phyloP scores from a whole-genome alignment of 2,888 invertebrate species.

The Brachyopa scutellaris region DNA sequence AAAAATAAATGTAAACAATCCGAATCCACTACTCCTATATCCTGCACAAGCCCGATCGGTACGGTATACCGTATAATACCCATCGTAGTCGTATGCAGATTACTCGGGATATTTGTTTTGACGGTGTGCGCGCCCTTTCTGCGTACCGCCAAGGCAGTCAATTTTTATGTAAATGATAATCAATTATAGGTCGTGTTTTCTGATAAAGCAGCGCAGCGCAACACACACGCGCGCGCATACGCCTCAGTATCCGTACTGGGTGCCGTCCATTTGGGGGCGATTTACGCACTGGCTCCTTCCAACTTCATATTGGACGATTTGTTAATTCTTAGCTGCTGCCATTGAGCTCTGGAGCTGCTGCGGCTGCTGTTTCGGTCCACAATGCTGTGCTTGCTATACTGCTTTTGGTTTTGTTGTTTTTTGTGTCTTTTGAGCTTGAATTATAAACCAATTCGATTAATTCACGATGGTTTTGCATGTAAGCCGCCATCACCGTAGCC shows the following conservation, averaged over 20 bases:
- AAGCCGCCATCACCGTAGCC: slow-evolving; percentile 43
- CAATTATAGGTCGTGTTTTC: slow-evolving; percentile 68
- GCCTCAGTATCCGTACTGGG: too few relatives aligned
- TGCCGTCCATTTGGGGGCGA: slow-evolving; percentile 9
- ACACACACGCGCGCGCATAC: slow-evolving; percentile 19
- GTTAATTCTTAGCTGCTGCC: slow-evolving; percentile 49
- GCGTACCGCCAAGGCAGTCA: slow-evolving; percentile 62
- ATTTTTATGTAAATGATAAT: slow-evolving; percentile 70
- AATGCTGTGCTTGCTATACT: slow-evolving; percentile 32
- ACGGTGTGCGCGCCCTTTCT: slow-evolving; percentile 45
- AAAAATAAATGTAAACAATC: slow-evolving; percentile 14
- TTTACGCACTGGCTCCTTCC: slow-evolving; percentile 54
- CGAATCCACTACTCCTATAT: neutral
- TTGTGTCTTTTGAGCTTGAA: slow-evolving; percentile 53
- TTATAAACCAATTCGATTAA: slow-evolving; percentile 71
- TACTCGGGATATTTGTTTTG: slow-evolving; percentile 42
- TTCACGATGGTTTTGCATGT: slow-evolving; percentile 71
- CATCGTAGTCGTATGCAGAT: slow-evolving; percentile 25
- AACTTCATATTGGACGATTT: slow-evolving; percentile 47
- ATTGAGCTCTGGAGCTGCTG: slow-evolving; percentile 1
- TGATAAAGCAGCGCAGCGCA: slow-evolving; percentile 45
- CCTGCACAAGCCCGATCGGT: neutral
- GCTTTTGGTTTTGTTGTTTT: slow-evolving; percentile 18
- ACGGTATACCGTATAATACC: too few relatives aligned
- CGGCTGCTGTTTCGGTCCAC: slow-evolving; percentile 29